phyloP scores from a whole-genome alignment of 2,113 vertebrate genomes.

The Lepus timidus region DNA sequence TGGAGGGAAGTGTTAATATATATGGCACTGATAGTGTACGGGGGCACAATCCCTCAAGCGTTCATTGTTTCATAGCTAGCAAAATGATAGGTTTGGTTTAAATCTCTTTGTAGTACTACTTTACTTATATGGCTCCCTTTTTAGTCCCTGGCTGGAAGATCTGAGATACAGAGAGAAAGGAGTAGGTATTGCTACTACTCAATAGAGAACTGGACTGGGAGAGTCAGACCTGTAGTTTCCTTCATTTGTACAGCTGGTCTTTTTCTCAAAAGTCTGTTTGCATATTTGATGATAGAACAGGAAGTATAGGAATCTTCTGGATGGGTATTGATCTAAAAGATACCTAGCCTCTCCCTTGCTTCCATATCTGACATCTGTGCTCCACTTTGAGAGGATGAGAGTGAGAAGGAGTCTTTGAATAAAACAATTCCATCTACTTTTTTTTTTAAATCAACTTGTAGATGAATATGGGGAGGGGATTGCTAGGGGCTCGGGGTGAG shows the following conservation, averaged over 20 bases:
- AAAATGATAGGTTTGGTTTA: neutral
- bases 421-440: neutral
- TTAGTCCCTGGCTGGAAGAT: constrained; percentile 25
- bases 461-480: neutral
- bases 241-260: constrained; percentile 51
- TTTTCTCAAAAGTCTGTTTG: neutral
- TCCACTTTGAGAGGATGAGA: neutral
- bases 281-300: constrained; percentile 10
- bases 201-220: neutral
- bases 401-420: constrained; percentile 1
- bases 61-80: neutral
- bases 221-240: constrained; percentile 5
- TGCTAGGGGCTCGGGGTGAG: neutral
- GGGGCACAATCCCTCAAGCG: neutral
- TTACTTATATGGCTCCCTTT: constrained; percentile 23
- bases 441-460: constrained; percentile 1
- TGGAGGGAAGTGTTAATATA: neutral
- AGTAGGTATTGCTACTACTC: neutral
- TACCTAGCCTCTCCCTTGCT: neutral
- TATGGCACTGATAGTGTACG: neutral
- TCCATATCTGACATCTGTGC: neutral
- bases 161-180: neutral
- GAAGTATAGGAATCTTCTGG: neutral
- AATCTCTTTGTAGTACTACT: constrained; percentile 25
- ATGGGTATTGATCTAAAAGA: neutral